A percentile compares a stretch with the other conserved stretches of the same genome.
phyloP scores from a whole-genome alignment of 2,113 vertebrate species.

The Hepsetus odoe region DNA sequence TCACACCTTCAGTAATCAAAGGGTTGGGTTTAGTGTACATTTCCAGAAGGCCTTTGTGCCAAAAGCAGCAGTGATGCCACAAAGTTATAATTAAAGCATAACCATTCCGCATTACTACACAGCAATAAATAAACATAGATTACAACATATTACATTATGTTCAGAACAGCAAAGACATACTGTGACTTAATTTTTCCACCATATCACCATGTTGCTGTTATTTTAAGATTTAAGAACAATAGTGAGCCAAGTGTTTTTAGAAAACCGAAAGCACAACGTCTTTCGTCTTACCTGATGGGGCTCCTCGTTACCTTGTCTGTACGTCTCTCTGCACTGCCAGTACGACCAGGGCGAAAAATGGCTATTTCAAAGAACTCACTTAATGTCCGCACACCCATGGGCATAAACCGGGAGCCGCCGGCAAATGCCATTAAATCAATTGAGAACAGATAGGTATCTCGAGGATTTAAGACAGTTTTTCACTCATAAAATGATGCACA shows the following conservation, averaged over 20 bases:
- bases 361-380: constrained; percentile 77
- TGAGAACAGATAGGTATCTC: background rate
- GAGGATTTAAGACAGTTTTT: background rate
- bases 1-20: background rate
- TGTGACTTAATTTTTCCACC: too few relatives aligned
- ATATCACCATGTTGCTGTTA: too few relatives aligned
- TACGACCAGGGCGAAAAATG: constrained; percentile 68
- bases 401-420: constrained; percentile 33
- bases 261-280: too few relatives aligned
- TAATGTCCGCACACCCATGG: constrained; percentile 55
- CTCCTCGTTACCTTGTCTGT: constrained; percentile 64
- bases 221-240: too few relatives aligned
- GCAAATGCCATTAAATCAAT: constrained; percentile 34
- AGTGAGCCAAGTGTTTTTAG: too few relatives aligned
- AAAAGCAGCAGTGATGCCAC: background rate
- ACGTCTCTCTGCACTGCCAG: constrained; percentile 45
- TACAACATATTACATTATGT: too few relatives aligned
- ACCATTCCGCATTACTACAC: too few relatives aligned
- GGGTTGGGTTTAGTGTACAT: background rate
- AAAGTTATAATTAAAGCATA: background rate
- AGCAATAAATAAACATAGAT: too few relatives aligned
- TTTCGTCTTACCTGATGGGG: constrained; percentile 77
- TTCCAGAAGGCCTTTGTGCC: background rate
- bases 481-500: background rate
- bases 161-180: too few relatives aligned